Evolutionary conservation across 2,888 invertebrate genomes (phyloP), one percentile per base, ranked within the genome.

Genomic region (Pterobdella sp.): DNA sequence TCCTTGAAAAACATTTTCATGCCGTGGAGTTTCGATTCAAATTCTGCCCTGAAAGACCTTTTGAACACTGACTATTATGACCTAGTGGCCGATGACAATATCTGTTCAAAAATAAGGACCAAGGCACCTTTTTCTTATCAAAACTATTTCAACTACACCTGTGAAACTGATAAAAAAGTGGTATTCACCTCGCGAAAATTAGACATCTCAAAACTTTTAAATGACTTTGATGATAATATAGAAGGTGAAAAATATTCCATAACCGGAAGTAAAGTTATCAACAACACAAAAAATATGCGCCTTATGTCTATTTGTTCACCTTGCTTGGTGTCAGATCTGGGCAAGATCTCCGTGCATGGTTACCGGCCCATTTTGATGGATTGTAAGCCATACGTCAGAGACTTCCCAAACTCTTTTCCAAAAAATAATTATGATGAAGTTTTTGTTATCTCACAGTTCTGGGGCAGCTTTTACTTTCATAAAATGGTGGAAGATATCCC

Each of bases 121-220:
- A 3, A 64, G 18, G n/a, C 4, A 18, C 34, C 22, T 36, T 35
- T 1, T 35, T 1, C 2, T 1, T 68, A 68, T 29, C n/a, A 37
- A 35, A n/a, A 35, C 29, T 29, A 29, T 1, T 68, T 35, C 68
- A 68, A 68, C 34, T 68, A 35, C 68, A 68, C 68, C 29, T 68
- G 68, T 37, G 36, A 68, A 1, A 68, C 1, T n/a, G 68, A 68
- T 36, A 36, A 18, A 1, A 68, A 36, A 35, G 1, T 35, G 36
- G 68, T 37, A 18, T 32, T 29, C 4, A 22, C 26, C 22, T n/a
- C 68, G 1, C 34, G 18, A 1, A 14, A 1, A 1, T 35, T 68
- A 1, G 22, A 68, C 18, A n/a, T 49, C 14, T 18, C n/a, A n/a
- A n/a, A n/a, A n/a, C n/a, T n/a, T n/a, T n/a, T n/a, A n/a, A n/a